Percentiles rank a stretch among this genome's conserved stretches.
These are phyloP conservation scores for Sphaeramia orbicularis DNA, from an alignment of 2,797 vertebrate species.

Conservation along the genomic window DNA sequence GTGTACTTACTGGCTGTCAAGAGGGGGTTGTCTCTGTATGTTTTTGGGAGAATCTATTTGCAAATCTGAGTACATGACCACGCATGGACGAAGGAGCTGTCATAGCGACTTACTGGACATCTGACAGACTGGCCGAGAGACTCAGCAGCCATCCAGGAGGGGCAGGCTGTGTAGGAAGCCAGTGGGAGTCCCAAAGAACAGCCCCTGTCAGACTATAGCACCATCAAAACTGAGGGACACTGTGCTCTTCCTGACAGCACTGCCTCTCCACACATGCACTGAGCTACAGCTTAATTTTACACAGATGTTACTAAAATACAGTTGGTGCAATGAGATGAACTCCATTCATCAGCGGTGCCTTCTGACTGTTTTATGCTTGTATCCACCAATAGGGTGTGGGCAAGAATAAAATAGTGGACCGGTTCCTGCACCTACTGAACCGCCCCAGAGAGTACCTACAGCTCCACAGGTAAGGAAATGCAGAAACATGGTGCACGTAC, in stretches of 20 bases:
- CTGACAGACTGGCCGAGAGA: slow-evolving; percentile 36
- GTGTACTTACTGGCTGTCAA: slow-evolving; percentile 8
- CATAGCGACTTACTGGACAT: slow-evolving; percentile 28
- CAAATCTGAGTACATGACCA: slow-evolving; percentile 20
- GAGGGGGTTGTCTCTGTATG: slow-evolving; percentile 11
- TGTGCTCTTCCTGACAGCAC: slow-evolving; percentile 3
- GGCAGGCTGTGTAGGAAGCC: slow-evolving; percentile 24
- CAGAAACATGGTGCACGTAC: background rate
- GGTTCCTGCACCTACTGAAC: slow-evolving; percentile 96
- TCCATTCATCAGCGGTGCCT: background rate
- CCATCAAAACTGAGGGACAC: slow-evolving; percentile 36
- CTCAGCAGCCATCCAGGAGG: slow-evolving; percentile 18
- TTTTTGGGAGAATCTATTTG: slow-evolving; percentile 29
- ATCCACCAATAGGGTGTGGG: slow-evolving; percentile 91
- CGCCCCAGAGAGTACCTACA: slow-evolving; percentile 97
- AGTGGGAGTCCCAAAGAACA: slow-evolving; percentile 48
- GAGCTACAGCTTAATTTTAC: slow-evolving; percentile 14
- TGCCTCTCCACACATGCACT: background rate
- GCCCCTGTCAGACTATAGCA: slow-evolving; percentile 44
- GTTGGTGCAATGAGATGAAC: background rate
- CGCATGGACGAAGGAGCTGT: slow-evolving; percentile 42
- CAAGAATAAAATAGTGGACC: slow-evolving; percentile 97
- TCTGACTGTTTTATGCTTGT: background rate
- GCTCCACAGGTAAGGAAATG: slow-evolving; percentile 91
- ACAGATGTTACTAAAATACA: background rate